Base-by-base conservation (phyloP, 2,113 vertebrate genomes). In the Cheilinus undulatus region DNA sequence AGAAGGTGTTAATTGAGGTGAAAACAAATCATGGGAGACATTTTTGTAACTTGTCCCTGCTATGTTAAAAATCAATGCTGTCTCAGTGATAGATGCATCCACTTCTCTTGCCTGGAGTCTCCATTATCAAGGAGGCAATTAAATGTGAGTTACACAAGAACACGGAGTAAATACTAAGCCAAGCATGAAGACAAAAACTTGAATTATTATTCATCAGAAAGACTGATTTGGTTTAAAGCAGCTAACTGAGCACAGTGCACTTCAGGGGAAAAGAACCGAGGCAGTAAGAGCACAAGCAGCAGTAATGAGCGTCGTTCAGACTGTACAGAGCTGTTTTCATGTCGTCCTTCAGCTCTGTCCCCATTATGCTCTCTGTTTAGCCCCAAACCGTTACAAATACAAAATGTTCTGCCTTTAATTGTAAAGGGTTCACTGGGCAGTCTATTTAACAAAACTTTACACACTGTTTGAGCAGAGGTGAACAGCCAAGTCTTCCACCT, bases 331-430 rank as follows among this genome's bases (percentile, higher is more conserved):
- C 22, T 66, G 43, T 27, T 62, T 73, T 67, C 2, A 58, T 23
- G 13, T 42, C 71, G 38, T 43, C 26, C 45, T 67, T 51, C 23
- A 17, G 27, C 51, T 72, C 38, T 10, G 43, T 45, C 64, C 53
- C 58, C 52, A 68, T 78, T 74, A 56, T 60, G 38, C 59, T 50
- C 64, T 69, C 38, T 58, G 19, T 83, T 66, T 61, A 73, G 66
- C 34, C 34, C 49, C 43, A 53, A 65, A 81, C 56, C 14, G 9
- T 64, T 73, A 63, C 52, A 74, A 62, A 78, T 54, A 68, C 73
- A 69, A 70, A n/a, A 80, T 64, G 58, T 76, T 56, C 54, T 60
- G 28, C 58, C 56, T 63, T 67, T 62, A 63, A 80, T 88, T 69
- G 73, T 64, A 43, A 52, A 59, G 63, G 52, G 68, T 46, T 80